Base-by-base conservation (phyloP, 1,140 invertebrate genomes). In the Aradophagus sp. region DNA sequence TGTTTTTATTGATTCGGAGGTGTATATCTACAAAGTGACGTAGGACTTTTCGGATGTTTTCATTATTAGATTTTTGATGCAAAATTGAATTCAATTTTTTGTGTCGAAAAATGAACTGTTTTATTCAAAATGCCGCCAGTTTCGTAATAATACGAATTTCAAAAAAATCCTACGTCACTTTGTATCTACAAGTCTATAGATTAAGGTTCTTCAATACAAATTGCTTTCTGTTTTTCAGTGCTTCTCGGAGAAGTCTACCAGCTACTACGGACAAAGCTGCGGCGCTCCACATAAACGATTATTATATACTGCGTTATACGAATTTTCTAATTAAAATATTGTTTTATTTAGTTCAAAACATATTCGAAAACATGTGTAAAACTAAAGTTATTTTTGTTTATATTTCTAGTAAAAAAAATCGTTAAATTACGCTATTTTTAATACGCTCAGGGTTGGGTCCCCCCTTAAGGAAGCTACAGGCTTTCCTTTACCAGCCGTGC, bases 21-120 rank as follows among this genome's bases (percentile, higher is more conserved):
- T 23, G 17, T 20, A 23, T 48, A 31, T 36, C 34, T 50, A 50
- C 11, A 50, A 26, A 36, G 45, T 50, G 16, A 32, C 45, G 32
- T 50, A 50, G 45, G 34, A 36, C 36, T 48, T 48, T 35, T 48
- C 35, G 13, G 29, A 48, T 48, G 19, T n/a, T 13, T 35, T 35
- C 10, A 23, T 35, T 48, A 20, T 20, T 48, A 16, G 17, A 48
- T 48, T 48, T 48, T 48, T 48, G 31, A 31, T 48, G 44, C n/a
- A 20, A 11, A 48, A 35, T 48, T 48, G 6, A 15, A 19, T 48
- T 20, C 29, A 45, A n/a, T 45, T 45, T 45, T 45, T 31, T 32
- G 4, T 6, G 27, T 29, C 27, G 10, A 45, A 45, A 45, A 32
- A 31, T 19, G 11, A 19, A 45, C 2, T 2, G 16, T 48, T 29